Evolutionary conservation across 2,888 invertebrate species (phyloP), one percentile per base, ranked within the genome.

Genomic region (Limenitis camilla): DNA sequence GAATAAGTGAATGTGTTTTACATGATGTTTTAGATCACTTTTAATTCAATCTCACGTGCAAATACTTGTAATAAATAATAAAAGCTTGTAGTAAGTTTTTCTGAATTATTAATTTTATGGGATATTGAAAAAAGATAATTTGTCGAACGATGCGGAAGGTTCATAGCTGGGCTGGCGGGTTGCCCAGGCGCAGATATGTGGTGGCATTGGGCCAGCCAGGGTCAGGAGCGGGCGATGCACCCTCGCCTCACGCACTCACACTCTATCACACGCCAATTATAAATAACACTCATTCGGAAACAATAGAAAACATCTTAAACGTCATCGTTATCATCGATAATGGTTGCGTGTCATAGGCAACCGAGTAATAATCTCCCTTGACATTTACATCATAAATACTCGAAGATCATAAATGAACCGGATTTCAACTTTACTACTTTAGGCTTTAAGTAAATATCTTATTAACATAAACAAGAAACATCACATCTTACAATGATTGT

Each of bases 151-250:
- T 78, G 83, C 85, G 85, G 85, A 84, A 86, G 83, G 78, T 76
- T 74, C 70, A 55, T 65, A 62, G 61, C 19, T 19, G 19, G 59
- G 66, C 76, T 84, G 85, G 85, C 84, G 61, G 59, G 40, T 45
- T 82, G 85, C 84, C 82, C 73, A 67, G 62, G 64, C 67, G 69
- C 69, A 67, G 71, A 76, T 75, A 71, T 69, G 76, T 70, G 71
- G 81, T 85, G 86, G 85, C 85, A 86, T 83, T 84, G 85, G 79
- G 81, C 85, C 84, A 84, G 83, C 80, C 85, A 86, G 79, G 86
- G 86, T 87, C 86, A 85, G 78, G 85, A 83, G 83, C 86, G 86
- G 80, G 52, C 86, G 77, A 81, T 84, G 85, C 81, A 73, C 86
- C 68, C 78, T 57, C 65, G 61, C 63, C 66, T 74, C 76, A 73